Evolutionary conservation across 2,888 invertebrate species (phyloP), one percentile per base, ranked within the genome.

Genomic region (Nomada ferruginata): DNA sequence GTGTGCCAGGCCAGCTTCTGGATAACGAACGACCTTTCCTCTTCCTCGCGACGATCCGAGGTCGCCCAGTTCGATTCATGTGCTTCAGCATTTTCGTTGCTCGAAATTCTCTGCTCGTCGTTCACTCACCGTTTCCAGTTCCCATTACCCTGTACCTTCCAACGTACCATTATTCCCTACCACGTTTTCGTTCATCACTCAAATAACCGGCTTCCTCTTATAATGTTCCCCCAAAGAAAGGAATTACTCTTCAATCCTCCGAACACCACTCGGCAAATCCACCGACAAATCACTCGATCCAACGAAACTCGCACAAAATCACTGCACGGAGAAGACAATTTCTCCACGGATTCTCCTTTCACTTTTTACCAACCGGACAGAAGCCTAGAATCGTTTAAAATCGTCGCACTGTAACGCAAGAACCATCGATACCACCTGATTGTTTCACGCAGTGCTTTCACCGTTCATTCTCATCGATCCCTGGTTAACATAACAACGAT

Each of bases 1-100:
- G 93, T 10, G 93, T 93, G 10, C 93, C 92, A 61, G 93, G 93
- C 93, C 93, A 93, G 84, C 93, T 93, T 86, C 91, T 92, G 53
- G 93, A 92, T 70, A 91, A 89, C 55, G 93, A 93, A 55, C 93
- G 91, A 74, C 93, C 93, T 76, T 91, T 91, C 79, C 89, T 92
- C 83, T 89, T 90, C 65, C 93, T 91, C 84, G 90, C 88, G 61
- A 88, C 84, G 81, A 91, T 88, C 77, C 91, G 92, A 76, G 90
- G 86, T 74, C 91, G 90, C 23, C 87, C 91, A 63, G 90, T 87
- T 66, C 91, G 89, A 84, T 90, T 89, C 70, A 87, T 86, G 88
- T 93, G 89, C 85, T 93, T 93, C 89, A 93, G 86, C 93, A 93
- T 93, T 79, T 79, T 85, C 75, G 57, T 26, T 63, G 65, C 65